Conservation (phyloP, 2,797 vertebrate genomes). For the Cynopterus sphinx region DNA sequence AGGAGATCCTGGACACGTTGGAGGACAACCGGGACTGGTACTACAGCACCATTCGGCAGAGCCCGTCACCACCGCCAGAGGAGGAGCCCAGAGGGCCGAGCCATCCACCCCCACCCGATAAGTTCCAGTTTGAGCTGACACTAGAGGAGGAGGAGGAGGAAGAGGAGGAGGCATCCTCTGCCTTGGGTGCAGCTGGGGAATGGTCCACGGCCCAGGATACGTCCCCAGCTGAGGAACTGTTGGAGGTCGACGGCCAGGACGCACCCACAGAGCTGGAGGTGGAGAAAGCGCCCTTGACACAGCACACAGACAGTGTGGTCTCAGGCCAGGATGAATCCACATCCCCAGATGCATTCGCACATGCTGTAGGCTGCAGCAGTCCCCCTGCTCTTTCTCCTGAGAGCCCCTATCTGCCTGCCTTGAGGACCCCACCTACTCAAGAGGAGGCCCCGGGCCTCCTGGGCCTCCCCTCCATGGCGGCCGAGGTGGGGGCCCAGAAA, state of each 20-base stretch:
- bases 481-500: slow-evolving; percentile 70
- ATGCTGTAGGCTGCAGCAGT: not conserved
- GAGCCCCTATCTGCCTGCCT: not conserved
- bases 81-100: slow-evolving; percentile 69
- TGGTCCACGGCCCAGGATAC: not conserved
- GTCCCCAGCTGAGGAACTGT: fast-evolving
- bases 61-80: slow-evolving; percentile 91
- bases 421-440: slow-evolving; percentile 54
- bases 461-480: slow-evolving; percentile 69
- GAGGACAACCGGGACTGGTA: slow-evolving; percentile 98
- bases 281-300: not conserved
- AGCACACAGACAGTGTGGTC: not conserved
- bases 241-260: not conserved
- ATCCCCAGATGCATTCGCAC: not conserved
- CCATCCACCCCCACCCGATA: slow-evolving; percentile 83
- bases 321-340: not conserved
- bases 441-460: slow-evolving; percentile 54
- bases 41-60: slow-evolving; percentile 94
- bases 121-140: slow-evolving; percentile 93
- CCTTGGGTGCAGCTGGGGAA: not conserved
- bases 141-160: slow-evolving; percentile 87
- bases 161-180: not conserved
- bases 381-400: not conserved
- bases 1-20: slow-evolving; percentile 94
- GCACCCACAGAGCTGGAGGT: fast-evolving